Conservation (phyloP, 2,797 vertebrate species). For the Austrolebias charrua region DNA sequence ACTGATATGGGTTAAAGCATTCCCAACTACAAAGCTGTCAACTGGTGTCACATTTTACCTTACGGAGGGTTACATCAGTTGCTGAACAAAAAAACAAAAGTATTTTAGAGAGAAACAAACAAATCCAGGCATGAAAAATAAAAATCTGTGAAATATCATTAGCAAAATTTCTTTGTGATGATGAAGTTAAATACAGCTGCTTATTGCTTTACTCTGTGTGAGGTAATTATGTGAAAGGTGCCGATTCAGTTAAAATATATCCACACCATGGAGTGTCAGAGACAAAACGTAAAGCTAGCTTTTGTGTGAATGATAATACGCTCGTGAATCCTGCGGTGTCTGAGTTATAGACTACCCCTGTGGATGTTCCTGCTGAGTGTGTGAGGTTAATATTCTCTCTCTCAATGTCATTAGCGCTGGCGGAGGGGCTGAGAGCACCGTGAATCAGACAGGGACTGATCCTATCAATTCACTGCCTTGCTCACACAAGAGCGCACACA, state of each 20-base stretch:
- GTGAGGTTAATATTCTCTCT: conserved; percentile 99
- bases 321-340: conserved; percentile 73
- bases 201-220: conserved; percentile 28
- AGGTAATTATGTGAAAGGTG: conserved; percentile 31
- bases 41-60: conserved; percentile 67
- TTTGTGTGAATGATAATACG: conserved; percentile 49
- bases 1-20: conserved; percentile 55
- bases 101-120: conserved; percentile 37
- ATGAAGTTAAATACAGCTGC: conserved; percentile 42
- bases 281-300: conserved; percentile 47
- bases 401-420: conserved; percentile 97
- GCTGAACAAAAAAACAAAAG: conserved; percentile 32
- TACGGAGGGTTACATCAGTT: conserved; percentile 63
- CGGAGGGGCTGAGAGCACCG: conserved; percentile 90
- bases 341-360: conserved; percentile 95
- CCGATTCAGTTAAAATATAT: conserved; percentile 40
- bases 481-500: conserved; percentile 12
- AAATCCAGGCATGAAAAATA: conserved; percentile 21
- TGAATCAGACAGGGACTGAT: conserved; percentile 97
- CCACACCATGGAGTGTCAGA: conserved; percentile 32
- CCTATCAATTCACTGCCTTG: conserved; percentile 82
- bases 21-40: conserved; percentile 56
- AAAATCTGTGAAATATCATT: conserved; percentile 56
- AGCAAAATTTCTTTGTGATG: conserved; percentile 55
- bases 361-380: conserved; percentile 90